A percentile compares a stretch with the other conserved stretches of the same genome.
phyloP scores from a whole-genome alignment of 2,888 invertebrate genomes.

The Empis stercorea region DNA sequence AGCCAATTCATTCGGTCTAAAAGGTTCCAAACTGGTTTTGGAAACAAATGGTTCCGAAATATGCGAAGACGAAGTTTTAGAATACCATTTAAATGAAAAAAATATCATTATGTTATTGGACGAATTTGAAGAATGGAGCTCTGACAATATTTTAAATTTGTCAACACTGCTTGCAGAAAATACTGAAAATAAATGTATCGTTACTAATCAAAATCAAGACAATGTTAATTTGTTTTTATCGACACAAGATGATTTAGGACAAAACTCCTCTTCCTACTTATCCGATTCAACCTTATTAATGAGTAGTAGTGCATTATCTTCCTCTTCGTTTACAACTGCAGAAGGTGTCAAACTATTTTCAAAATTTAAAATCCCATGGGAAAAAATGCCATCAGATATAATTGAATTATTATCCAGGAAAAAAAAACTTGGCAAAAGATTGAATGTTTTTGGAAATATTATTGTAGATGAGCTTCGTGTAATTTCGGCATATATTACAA shows the following conservation, averaged over 20 bases:
- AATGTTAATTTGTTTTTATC: background rate
- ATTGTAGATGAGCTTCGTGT: constrained; percentile 12
- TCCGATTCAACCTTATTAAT: background rate
- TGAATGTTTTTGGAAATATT: constrained; percentile 11
- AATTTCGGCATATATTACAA: constrained; percentile 8
- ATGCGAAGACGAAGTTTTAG: too few relatives aligned
- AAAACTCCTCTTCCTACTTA: background rate
- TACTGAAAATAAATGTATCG: too few relatives aligned
- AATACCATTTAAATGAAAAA: too few relatives aligned
- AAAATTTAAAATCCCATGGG: constrained; percentile 11
- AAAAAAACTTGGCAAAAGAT: constrained; percentile 6
- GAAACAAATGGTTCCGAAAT: too few relatives aligned
- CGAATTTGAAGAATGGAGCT: too few relatives aligned
- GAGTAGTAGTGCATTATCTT: background rate
- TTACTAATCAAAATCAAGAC: too few relatives aligned
- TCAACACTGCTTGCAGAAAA: too few relatives aligned
- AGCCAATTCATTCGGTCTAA: too few relatives aligned
- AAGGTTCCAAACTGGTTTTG: too few relatives aligned
- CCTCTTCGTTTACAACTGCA: background rate
- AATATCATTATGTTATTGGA: too few relatives aligned
- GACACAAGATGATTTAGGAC: background rate
- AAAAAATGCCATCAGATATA: constrained; percentile 10
- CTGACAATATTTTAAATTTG: too few relatives aligned
- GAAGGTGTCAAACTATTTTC: background rate
- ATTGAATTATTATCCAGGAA: constrained; percentile 2